Conservation (phyloP, 2,888 invertebrate genomes). For the Tupiocoris notatus region DNA sequence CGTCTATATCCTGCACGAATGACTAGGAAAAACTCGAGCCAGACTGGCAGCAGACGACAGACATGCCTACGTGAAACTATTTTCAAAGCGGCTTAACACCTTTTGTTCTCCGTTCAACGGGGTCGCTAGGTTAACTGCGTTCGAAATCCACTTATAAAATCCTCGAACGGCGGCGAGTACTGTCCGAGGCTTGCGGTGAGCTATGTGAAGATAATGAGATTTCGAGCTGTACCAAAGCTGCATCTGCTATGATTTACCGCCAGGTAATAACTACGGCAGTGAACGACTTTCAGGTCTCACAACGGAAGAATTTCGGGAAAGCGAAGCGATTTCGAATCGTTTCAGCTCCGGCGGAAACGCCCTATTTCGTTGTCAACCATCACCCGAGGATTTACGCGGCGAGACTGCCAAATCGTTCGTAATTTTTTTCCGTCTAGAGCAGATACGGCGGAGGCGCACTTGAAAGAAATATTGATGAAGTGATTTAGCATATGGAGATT, state of each 20-base stretch:
- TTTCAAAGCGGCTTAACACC: background rate
- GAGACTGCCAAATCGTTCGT: no score
- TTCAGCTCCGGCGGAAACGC: background rate
- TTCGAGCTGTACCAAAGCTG: background rate
- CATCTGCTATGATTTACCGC: background rate
- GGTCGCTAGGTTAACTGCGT: conserved; percentile 31
- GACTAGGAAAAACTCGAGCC: no score
- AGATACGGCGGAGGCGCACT: no score
- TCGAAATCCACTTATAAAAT: background rate
- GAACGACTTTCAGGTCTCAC: background rate
- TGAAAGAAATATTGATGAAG: no score
- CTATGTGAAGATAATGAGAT: background rate
- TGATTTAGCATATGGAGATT: no score
- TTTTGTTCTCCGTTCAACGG: conserved; percentile 25
- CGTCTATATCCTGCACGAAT: no score
- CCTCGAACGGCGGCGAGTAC: background rate
- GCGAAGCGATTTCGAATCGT: background rate
- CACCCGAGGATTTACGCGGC: no score
- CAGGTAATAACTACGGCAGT: background rate
- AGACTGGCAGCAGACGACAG: no score
- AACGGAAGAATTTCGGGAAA: background rate
- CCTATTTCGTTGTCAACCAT: background rate
- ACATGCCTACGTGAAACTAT: background rate
- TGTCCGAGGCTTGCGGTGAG: background rate
- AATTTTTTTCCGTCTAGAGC: no score